Evolutionary conservation across 2,888 invertebrate species (phyloP), one percentile per base, ranked within the genome.

Genomic region (Drosophila paracracens): DNA sequence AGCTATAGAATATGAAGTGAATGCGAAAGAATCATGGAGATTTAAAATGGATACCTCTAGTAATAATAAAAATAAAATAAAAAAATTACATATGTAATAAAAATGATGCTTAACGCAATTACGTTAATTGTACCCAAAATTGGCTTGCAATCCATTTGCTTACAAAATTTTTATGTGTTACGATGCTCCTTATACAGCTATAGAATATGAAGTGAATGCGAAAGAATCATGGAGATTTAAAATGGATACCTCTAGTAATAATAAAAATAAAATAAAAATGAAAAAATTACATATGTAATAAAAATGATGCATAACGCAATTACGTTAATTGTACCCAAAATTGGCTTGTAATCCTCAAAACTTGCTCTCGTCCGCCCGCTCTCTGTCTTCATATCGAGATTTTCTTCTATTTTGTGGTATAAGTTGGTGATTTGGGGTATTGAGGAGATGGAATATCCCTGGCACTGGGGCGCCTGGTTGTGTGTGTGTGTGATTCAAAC

Each of bases 61-160:
- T 58, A 70, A 78, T 76, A 77, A 16, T n/a, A 46, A 21, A 46
- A 46, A 56, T 31, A 68, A 74, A 62, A 21, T n/a, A 46, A 46
- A 46, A 53, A 56, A 38, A 38, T 36, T 56, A 71, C 64, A 70
- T 76, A 74, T 78, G 70, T 74, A 78, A 66, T 78, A 71, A 78
- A 77, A 60, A 59, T 59, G 52, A 66, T 72, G 62, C 48, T 66
- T 52, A 63, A 75, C 61, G 31, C 52, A 62, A 76, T 58, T 4
- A 33, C 33, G 35, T 60, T 46, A 53, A 31, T 52, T 46, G 57
- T 69, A 46, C 16, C 36, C 58, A 54, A 48, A 46, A 59, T 40
- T 50, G n/a, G n/a, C n/a, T n/a, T n/a, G n/a, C n/a, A 50, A 66
- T 66, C 27, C 8, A 50, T 54, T 59, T 68, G n/a, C 38, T 38